Conservation (phyloP, 2,113 vertebrate genomes). For the Epinephelus fuscoguttatus region DNA sequence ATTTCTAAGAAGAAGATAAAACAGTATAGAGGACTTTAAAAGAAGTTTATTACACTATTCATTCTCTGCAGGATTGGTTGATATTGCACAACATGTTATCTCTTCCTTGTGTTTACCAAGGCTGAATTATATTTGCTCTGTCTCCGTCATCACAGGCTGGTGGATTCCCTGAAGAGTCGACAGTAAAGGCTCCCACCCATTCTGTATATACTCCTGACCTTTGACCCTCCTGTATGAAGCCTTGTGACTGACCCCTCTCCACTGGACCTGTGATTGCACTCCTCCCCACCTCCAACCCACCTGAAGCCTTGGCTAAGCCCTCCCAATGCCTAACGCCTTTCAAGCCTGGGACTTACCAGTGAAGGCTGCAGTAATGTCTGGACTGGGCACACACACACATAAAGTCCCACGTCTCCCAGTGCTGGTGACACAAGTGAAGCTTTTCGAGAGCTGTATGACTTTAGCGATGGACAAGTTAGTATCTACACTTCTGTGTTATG, state of each 20-base stretch:
- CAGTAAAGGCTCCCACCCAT: conserved; percentile 84
- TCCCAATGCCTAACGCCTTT: conserved; percentile 55
- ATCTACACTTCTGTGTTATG: conserved; percentile 2
- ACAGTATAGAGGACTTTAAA: too few relatives aligned
- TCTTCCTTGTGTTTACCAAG: not conserved
- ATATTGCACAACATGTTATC: conserved; percentile 11
- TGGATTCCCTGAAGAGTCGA: conserved; percentile 95
- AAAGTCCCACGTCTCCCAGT: not conserved
- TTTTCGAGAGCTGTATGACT: conserved; percentile 14
- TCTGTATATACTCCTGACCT: conserved; percentile 79
- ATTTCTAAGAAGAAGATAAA: not conserved
- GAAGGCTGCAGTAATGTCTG: conserved; percentile 67
- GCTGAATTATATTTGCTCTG: conserved; percentile 20
- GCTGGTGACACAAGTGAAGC: not conserved
- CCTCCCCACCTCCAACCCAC: conserved; percentile 41
- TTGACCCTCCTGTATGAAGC: conserved; percentile 68
- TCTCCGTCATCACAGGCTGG: conserved; percentile 87
- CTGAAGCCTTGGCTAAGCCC: conserved; percentile 65
- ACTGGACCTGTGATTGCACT: conserved; percentile 76
- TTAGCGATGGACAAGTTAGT: conserved; percentile 12
- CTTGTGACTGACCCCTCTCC: conserved; percentile 66
- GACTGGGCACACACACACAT: conserved; percentile 26
- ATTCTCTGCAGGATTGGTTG: not conserved
- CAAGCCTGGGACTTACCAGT: conserved; percentile 52
- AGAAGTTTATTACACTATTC: not conserved